A percentile compares a stretch with the other conserved stretches of the same genome.
Conservation (phyloP, 2,113 vertebrate species). For the Sander lucioperca region DNA sequence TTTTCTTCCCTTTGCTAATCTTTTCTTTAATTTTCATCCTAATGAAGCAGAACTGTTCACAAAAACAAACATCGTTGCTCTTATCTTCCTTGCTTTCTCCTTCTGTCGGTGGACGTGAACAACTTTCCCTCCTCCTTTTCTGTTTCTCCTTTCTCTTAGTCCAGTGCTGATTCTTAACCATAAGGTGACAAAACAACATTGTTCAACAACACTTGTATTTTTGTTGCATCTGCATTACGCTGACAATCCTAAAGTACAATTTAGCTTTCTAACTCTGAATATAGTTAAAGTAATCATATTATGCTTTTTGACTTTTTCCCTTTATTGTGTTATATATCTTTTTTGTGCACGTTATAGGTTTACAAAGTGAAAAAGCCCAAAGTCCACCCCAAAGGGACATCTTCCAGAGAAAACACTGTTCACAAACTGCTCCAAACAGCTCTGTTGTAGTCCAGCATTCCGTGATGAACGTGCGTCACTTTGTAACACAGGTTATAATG, state of each 20-base stretch:
- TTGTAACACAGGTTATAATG: too few relatives aligned
- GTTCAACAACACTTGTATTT: neutral
- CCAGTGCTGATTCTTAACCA: neutral
- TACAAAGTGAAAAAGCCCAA: too few relatives aligned
- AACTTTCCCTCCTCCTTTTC: neutral
- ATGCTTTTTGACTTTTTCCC: too few relatives aligned
- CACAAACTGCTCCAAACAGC: too few relatives aligned
- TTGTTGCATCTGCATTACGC: neutral
- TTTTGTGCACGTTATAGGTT: too few relatives aligned
- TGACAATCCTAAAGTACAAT: neutral
- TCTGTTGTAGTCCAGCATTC: too few relatives aligned
- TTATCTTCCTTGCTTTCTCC: slow-evolving; percentile 13
- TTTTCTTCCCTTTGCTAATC: slow-evolving; percentile 44
- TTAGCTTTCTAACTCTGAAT: neutral
- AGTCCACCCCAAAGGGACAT: too few relatives aligned
- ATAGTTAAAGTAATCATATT: too few relatives aligned
- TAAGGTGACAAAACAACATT: neutral
- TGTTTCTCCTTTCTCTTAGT: neutral
- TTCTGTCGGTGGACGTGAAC: neutral
- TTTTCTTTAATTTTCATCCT: slow-evolving; percentile 46
- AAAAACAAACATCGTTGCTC: slow-evolving; percentile 25
- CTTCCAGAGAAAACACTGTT: too few relatives aligned
- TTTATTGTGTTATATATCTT: too few relatives aligned
- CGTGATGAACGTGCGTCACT: too few relatives aligned
- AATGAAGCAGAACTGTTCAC: slow-evolving; percentile 57